A percentile compares a stretch with the other conserved stretches of the same genome.
Evolutionary conservation across 2,888 invertebrate species (phyloP).

Genomic region (Diplolepis rosae): DNA sequence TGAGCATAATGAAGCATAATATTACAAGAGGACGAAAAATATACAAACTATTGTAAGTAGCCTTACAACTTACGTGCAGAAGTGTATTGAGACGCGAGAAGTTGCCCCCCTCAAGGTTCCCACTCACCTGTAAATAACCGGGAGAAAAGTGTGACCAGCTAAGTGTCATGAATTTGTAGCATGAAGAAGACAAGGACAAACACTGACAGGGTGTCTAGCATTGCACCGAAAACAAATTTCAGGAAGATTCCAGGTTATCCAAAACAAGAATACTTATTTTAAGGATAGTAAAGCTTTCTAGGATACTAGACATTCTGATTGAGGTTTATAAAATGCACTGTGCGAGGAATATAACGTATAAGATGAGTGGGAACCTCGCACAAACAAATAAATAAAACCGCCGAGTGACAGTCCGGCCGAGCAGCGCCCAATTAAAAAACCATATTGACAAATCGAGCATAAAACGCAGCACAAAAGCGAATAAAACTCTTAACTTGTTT

Average conservation of each 20-base stretch:
- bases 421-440: slow-evolving; percentile 14
- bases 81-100: slow-evolving; percentile 68
- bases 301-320: too few relatives aligned
- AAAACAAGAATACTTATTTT: too few relatives aligned
- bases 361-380: slow-evolving; percentile 71
- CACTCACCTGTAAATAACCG: slow-evolving; percentile 72
- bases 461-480: slow-evolving; percentile 40
- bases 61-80: slow-evolving; percentile 70
- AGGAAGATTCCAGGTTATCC: too few relatives aligned
- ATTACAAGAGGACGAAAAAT: slow-evolving; percentile 16
- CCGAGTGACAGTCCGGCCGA: slow-evolving; percentile 10
- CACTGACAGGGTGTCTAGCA: too few relatives aligned
- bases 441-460: slow-evolving; percentile 20
- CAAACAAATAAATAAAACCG: slow-evolving; percentile 37
- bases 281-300: too few relatives aligned
- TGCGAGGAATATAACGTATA: slow-evolving; percentile 44
- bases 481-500: slow-evolving; percentile 47
- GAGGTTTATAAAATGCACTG: slow-evolving; percentile 14
- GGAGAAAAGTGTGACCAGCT: slow-evolving; percentile 66
- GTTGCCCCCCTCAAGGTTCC: slow-evolving; percentile 69
- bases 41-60: slow-evolving; percentile 46
- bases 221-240: too few relatives aligned
- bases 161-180: slow-evolving; percentile 45
- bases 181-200: slow-evolving; percentile 40
- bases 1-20: slow-evolving; percentile 24